These are phyloP conservation scores for Marasmarcha lunaedactyla DNA, from an alignment of 2,888 invertebrate genomes.

Conservation along the genomic window DNA sequence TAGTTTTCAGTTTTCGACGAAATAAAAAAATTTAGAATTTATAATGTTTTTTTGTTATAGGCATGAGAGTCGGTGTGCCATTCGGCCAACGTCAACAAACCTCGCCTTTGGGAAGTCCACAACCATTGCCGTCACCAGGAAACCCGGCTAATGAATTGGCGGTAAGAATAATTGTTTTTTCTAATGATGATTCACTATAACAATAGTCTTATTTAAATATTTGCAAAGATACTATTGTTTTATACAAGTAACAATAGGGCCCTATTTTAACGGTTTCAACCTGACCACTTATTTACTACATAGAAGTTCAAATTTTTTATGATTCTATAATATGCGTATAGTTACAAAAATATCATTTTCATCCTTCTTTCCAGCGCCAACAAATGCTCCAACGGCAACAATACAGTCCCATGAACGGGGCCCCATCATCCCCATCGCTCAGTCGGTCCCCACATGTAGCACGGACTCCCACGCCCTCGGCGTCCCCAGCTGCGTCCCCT, in stretches of 20 bases:
- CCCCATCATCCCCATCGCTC: constrained; percentile 69
- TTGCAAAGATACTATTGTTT: too few relatives aligned
- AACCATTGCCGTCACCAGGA: constrained; percentile 61
- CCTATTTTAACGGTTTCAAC: too few relatives aligned
- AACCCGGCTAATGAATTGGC: constrained; percentile 52
- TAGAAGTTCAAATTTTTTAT: too few relatives aligned
- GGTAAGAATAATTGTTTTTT: constrained; percentile 32
- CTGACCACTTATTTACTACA: too few relatives aligned
- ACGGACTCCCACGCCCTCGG: constrained; percentile 49
- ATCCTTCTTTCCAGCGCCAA: constrained; percentile 47
- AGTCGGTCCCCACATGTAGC: constrained; percentile 67
- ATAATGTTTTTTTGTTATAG: constrained; percentile 19
- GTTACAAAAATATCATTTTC: too few relatives aligned
- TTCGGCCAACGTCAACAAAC: constrained; percentile 55
- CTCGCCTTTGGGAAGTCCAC: constrained; percentile 61
- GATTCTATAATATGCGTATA: too few relatives aligned
- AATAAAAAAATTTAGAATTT: too few relatives aligned
- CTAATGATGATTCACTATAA: neutral
- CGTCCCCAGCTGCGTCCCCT: constrained; percentile 53
- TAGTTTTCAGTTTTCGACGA: neutral
- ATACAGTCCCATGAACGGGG: constrained; percentile 63
- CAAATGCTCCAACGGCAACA: constrained; percentile 62
- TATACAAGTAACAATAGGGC: too few relatives aligned
- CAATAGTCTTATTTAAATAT: too few relatives aligned
- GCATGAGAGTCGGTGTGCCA: constrained; percentile 59